These are phyloP conservation scores for Chaitophorus viminalis DNA, from an alignment of 2,888 invertebrate genomes.

Conservation along the genomic window DNA sequence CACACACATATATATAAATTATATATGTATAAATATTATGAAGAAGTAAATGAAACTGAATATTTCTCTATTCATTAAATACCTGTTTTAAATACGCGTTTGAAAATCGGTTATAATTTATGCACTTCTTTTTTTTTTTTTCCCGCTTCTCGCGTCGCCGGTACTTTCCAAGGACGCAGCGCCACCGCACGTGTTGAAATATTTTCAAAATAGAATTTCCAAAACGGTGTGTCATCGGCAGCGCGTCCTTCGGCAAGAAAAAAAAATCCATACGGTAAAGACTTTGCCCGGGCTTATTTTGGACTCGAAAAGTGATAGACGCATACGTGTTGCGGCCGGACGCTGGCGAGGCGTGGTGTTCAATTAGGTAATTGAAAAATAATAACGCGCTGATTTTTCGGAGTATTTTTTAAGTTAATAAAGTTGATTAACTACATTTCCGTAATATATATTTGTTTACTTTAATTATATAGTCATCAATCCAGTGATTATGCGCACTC, in stretches of 20 bases:
- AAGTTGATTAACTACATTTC: too few relatives aligned
- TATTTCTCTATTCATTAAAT: slow-evolving; percentile 35
- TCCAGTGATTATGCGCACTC: too few relatives aligned
- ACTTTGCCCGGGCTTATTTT: not conserved
- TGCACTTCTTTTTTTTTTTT: slow-evolving; percentile 42
- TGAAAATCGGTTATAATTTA: slow-evolving; percentile 53
- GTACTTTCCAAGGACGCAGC: slow-evolving; percentile 17
- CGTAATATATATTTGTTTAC: too few relatives aligned
- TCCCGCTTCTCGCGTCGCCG: not conserved
- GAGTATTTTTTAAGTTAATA: too few relatives aligned
- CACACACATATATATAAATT: not conserved
- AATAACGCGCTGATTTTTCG: too few relatives aligned
- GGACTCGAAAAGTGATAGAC: too few relatives aligned
- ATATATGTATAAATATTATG: not conserved
- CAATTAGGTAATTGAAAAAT: not conserved
- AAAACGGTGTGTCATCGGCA: slow-evolving; percentile 41
- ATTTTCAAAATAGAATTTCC: slow-evolving; percentile 48
- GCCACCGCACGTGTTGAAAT: slow-evolving; percentile 34
- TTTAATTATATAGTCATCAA: too few relatives aligned
- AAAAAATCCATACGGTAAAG: not conserved
- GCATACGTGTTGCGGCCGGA: not conserved
- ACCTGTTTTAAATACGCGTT: slow-evolving; percentile 56
- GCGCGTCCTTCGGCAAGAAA: slow-evolving; percentile 19
- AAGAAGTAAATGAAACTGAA: not conserved
- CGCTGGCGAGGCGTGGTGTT: not conserved